Conservation (phyloP, 2,888 invertebrate genomes). For the Drosophila lutescens region DNA sequence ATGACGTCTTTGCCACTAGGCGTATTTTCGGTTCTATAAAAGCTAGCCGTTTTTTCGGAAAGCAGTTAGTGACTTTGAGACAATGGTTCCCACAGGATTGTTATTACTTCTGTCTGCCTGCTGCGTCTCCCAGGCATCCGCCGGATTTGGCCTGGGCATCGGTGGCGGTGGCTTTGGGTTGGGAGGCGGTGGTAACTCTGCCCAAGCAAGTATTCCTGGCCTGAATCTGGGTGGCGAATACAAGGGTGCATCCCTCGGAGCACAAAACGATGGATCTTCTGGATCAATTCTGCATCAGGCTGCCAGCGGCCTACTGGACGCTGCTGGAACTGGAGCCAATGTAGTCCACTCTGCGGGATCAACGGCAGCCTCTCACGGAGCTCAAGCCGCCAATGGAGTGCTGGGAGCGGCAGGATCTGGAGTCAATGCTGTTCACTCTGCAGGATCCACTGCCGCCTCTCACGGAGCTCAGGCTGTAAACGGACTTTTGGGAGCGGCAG, state of each 20-base stretch:
- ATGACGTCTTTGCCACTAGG: slow-evolving; percentile 8
- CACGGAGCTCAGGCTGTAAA: slow-evolving; percentile 5
- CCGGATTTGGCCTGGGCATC: slow-evolving; percentile 25
- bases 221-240: slow-evolving; percentile 6
- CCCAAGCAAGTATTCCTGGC: slow-evolving; percentile 15
- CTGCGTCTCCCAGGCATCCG: slow-evolving; percentile 21
- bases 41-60: slow-evolving; percentile 18
- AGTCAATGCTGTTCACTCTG: background rate
- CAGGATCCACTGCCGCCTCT: background rate
- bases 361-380: background rate
- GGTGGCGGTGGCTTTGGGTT: slow-evolving; percentile 18
- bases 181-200: slow-evolving; percentile 13
- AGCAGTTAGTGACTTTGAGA: slow-evolving; percentile 23
- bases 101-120: slow-evolving; percentile 15
- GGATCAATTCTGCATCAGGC: slow-evolving; percentile 16
- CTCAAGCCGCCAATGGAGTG: background rate
- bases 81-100: slow-evolving; percentile 35
- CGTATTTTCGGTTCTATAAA: slow-evolving; percentile 29
- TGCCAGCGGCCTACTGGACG: slow-evolving; percentile 13
- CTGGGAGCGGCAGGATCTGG: background rate
- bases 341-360: slow-evolving; percentile 1
- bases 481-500: slow-evolving; percentile 1
- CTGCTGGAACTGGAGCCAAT: slow-evolving; percentile 9
- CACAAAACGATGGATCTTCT: slow-evolving; percentile 2
- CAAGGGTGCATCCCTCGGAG: slow-evolving; percentile 1